Evolutionary conservation across 64 coral and sea anemone genomes (phyloP).

Genomic region (Anthopleura sola): DNA sequence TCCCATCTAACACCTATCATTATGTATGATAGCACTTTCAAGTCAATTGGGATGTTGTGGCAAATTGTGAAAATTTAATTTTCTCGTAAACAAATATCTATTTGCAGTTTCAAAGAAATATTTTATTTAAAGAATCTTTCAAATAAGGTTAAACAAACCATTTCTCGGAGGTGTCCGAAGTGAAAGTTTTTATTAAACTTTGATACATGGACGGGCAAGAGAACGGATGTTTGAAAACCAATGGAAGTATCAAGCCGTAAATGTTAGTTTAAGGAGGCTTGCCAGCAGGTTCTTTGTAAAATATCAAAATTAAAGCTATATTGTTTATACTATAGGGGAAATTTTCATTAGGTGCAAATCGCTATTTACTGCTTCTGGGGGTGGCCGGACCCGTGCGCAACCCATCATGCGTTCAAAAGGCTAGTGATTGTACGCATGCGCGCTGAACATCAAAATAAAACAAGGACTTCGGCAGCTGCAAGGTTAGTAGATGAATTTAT

Average conservation of each 20-base stretch:
- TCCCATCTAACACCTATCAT: background rate
- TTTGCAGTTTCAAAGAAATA: constrained; percentile 39
- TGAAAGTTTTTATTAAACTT: constrained; percentile 75
- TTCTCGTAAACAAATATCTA: constrained; percentile 36
- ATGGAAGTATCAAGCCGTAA: constrained; percentile 48
- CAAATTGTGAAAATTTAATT: constrained; percentile 55
- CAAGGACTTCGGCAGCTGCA: constrained; percentile 41
- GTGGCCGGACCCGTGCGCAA: background rate
- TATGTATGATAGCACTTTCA: constrained; percentile 5
- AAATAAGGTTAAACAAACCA: constrained; percentile 66
- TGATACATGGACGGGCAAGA: constrained; percentile 8
- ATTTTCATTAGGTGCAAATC: constrained; percentile 61
- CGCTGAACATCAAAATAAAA: constrained; percentile 57
- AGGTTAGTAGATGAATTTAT: constrained; percentile 33
- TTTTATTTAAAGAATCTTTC: constrained; percentile 46
- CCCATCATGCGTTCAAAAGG: background rate
- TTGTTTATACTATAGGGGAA: constrained; percentile 63
- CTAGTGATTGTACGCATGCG: constrained; percentile 43
- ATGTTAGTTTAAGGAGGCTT: constrained; percentile 76
- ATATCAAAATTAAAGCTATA: constrained; percentile 64
- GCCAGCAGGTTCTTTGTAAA: constrained; percentile 78
- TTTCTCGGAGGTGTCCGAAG: constrained; percentile 40
- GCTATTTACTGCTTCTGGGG: constrained; percentile 26
- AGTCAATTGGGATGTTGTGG: constrained; percentile 26
- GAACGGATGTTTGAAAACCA: constrained; percentile 81